These are phyloP conservation scores for Scomber scombrus DNA, from an alignment of 2,113 vertebrate species.

Conservation along the genomic window DNA sequence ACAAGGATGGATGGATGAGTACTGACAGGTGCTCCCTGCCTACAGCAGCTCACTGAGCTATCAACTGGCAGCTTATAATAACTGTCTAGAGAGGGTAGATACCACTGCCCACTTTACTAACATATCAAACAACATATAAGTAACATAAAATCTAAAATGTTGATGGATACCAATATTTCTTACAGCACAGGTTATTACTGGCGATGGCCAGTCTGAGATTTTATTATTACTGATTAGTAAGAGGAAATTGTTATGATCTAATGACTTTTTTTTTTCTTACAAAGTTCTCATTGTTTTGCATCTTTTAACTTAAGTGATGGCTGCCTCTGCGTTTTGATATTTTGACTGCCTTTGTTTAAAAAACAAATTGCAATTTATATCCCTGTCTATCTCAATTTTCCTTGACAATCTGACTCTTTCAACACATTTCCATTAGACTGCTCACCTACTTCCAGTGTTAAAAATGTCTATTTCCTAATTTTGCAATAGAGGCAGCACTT, in stretches of 20 bases:
- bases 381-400: slow-evolving; percentile 11
- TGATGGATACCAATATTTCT: background rate
- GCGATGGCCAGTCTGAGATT: background rate
- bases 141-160: slow-evolving; percentile 13
- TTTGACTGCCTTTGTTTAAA: slow-evolving; percentile 17
- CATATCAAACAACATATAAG: slow-evolving; percentile 25
- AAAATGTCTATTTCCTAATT: slow-evolving; percentile 20
- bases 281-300: background rate
- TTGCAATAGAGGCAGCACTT: background rate
- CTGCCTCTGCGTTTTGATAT: background rate
- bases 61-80: slow-evolving; percentile 59
- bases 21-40: slow-evolving; percentile 68
- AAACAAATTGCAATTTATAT: background rate
- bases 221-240: slow-evolving; percentile 1
- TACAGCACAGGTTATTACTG: background rate
- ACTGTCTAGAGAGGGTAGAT: slow-evolving; percentile 34
- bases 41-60: slow-evolving; percentile 59
- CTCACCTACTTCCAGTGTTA: slow-evolving; percentile 25
- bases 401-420: slow-evolving; percentile 36
- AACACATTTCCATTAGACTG: background rate
- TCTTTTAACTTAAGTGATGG: background rate
- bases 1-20: slow-evolving; percentile 59
- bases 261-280: background rate
- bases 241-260: slow-evolving; percentile 1
- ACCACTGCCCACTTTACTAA: slow-evolving; percentile 24